phyloP scores from a whole-genome alignment of 64 coral and sea anemone species.

The Porites lutea region DNA sequence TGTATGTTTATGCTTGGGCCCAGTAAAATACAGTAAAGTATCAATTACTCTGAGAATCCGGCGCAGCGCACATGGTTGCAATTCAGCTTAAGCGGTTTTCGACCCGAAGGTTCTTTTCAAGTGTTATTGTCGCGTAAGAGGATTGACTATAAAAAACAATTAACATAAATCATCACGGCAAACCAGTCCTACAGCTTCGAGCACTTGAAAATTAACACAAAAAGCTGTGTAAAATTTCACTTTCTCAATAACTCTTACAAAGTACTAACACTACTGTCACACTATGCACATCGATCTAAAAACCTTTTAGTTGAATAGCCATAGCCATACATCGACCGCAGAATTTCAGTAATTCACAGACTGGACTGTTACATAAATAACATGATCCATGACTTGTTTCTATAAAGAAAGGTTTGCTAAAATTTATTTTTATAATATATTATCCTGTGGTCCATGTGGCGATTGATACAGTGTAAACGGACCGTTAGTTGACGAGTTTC shows the following conservation, averaged over 20 bases:
- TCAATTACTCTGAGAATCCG: neutral
- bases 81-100: neutral
- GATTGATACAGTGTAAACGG: neutral
- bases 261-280: no score
- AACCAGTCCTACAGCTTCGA: neutral
- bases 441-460: neutral
- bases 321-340: no score
- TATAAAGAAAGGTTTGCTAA: neutral
- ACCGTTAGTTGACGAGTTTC: neutral
- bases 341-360: neutral
- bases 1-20: neutral
- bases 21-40: neutral
- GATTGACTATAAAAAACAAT: constrained; percentile 14
- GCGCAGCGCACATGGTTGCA: no score
- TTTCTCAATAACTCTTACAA: no score
- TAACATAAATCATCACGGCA: constrained; percentile 48
- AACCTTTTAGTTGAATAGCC: no score
- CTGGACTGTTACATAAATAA: neutral
- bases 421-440: neutral
- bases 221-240: no score
- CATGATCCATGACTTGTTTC: neutral
- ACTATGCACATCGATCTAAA: neutral
- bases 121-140: constrained; percentile 37
- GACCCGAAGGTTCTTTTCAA: neutral
- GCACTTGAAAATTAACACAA: neutral